These are phyloP conservation scores for Emys orbicularis DNA, from an alignment of 2,797 vertebrate species.

Conservation along the genomic window DNA sequence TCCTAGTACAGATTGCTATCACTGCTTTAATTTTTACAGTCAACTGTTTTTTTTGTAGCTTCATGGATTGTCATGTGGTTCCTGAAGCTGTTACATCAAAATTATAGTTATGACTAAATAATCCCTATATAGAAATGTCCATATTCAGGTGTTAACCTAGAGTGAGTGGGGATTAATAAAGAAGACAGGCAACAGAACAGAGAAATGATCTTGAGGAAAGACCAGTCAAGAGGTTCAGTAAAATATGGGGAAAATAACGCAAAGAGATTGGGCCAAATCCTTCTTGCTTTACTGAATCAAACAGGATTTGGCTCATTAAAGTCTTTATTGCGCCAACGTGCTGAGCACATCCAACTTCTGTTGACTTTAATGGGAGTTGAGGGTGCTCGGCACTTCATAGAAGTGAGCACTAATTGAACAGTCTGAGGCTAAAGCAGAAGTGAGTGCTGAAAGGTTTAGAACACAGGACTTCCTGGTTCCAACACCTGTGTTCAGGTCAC, in stretches of 20 bases:
- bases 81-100: not conserved
- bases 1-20: not conserved
- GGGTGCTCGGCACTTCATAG: not conserved
- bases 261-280: not conserved
- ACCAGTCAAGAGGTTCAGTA: accelerated
- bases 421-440: not conserved
- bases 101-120: not conserved
- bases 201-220: not conserved
- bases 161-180: not conserved
- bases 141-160: not conserved
- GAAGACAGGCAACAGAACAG: not conserved
- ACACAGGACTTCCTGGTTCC: not conserved
- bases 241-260: not conserved
- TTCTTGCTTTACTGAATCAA: not conserved
- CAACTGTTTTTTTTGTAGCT: not conserved
- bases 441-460: not conserved
- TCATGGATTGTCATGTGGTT: not conserved
- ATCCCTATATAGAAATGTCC: not conserved
- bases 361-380: not conserved
- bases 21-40: not conserved
- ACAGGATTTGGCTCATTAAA: too few relatives aligned
- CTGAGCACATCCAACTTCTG: not conserved
- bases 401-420: not conserved
- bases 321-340: too few relatives aligned
- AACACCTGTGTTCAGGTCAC: not conserved